Evolutionary conservation across 2,113 vertebrate genomes (phyloP).

Genomic region (Pantherophis guttatus): DNA sequence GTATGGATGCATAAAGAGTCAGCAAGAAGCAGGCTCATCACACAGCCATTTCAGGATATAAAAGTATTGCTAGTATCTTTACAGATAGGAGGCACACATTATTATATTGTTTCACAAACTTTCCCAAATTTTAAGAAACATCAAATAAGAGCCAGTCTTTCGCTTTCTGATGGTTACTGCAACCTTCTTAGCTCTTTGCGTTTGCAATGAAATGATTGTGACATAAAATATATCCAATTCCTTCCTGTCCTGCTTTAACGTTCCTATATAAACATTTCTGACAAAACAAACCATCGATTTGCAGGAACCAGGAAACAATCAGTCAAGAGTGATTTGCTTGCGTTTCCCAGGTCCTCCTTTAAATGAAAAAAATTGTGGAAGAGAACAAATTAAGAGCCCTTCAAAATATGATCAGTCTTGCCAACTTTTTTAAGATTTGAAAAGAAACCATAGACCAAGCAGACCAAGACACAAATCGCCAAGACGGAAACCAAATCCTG

Average conservation of each 20-base stretch:
- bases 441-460: background rate
- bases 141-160: background rate
- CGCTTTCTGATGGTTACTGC: background rate
- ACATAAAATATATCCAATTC: conserved; percentile 2
- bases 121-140: background rate
- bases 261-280: conserved; percentile 3
- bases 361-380: background rate
- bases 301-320: conserved; percentile 23
- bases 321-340: background rate
- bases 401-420: background rate
- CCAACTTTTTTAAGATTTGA: background rate
- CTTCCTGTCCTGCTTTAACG: background rate
- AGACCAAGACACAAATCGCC: background rate
- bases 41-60: background rate
- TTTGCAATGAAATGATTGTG: background rate
- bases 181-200: background rate
- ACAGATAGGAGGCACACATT: background rate
- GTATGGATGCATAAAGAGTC: background rate
- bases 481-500: background rate
- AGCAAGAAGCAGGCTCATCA: background rate
- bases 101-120: background rate
- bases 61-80: background rate
- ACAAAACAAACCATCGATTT: conserved; percentile 9
- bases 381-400: background rate
- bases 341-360: background rate